Conservation (phyloP, 2,113 vertebrate species). For the Chrysochloris asiatica region DNA sequence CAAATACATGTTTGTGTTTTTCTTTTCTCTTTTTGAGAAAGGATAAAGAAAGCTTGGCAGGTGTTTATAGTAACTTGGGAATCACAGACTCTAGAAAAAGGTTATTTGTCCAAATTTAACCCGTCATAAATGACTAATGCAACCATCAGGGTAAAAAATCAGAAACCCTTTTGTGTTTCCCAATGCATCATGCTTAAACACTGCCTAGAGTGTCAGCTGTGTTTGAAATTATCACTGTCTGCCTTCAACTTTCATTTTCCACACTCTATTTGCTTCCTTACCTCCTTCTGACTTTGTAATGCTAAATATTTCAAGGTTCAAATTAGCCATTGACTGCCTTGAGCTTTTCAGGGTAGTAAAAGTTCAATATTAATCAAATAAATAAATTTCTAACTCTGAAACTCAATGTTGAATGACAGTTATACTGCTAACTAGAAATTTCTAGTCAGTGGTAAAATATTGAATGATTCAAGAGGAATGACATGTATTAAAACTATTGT, state of each 20-base stretch:
- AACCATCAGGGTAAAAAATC: not conserved
- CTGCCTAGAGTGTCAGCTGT: not conserved
- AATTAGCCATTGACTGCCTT: constrained; percentile 58
- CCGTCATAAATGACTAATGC: not conserved
- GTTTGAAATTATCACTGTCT: not conserved
- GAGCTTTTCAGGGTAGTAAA: constrained; percentile 54
- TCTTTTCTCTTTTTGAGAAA: not conserved
- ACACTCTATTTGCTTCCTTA: constrained; percentile 18
- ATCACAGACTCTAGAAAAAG: not conserved
- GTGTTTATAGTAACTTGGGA: not conserved
- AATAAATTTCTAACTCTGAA: constrained; percentile 63
- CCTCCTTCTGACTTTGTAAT: constrained; percentile 43
- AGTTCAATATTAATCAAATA: constrained; percentile 67
- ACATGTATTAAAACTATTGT: constrained; percentile 65
- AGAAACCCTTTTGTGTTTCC: not conserved
- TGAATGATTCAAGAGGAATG: constrained; percentile 66
- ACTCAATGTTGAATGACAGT: constrained; percentile 58
- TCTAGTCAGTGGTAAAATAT: constrained; percentile 66
- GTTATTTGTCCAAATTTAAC: not conserved
- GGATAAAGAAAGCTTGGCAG: not conserved
- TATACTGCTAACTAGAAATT: constrained; percentile 63
- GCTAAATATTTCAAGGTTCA: constrained; percentile 63
- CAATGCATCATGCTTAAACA: not conserved
- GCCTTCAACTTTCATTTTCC: constrained; percentile 4
- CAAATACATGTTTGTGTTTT: not conserved